Evolutionary conservation across 2,113 vertebrate genomes (phyloP), one percentile per base, ranked within the genome.

Genomic region (Epinephelus fuscoguttatus): DNA sequence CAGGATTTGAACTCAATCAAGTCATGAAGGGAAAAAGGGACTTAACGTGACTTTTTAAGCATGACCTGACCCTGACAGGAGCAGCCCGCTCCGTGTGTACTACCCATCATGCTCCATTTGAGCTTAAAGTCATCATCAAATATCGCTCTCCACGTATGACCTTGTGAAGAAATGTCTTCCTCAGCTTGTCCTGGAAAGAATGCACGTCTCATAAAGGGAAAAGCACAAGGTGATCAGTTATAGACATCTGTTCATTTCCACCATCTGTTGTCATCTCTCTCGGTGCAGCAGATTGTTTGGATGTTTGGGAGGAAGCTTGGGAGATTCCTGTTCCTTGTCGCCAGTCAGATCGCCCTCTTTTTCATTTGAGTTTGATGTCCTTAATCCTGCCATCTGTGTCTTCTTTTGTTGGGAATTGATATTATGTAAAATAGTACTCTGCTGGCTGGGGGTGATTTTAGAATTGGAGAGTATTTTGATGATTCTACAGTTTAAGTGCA

Each of bases 1-100:
- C 88, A 67, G 89, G 84, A 91, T 91, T 87, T 81, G 19, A 79
- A 82, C 67, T 77, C 79, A 75, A 80, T 84, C 75, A 66, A 80
- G 77, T 81, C 42, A 18, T 62, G 30, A 21, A 71, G 45, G 19
- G 9, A 11, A 12, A 37, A 88, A 70, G 63, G 47, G 71, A 77
- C 18, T 81, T 79, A 52, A 50, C 14, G 6, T 70, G 74, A 69
- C 73, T 69, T 78, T 45, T 64, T 33, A 23, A 40, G 66, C 21
- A 1, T 2, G 47, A 49, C 37, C 33, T 40, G 27, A 55, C 40
- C 70, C 25, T 0, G 23, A 59, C 23, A 15, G 27, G n/a, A 60
- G 10, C 4, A 9, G 56, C 49, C 71, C 11, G 25, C 75, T 52
- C 12, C 0, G 2, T n/a, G 21, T 40, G 27, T 33, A 33, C 23